phyloP scores from a whole-genome alignment of 2,888 invertebrate species.

The Xylota segnis region DNA sequence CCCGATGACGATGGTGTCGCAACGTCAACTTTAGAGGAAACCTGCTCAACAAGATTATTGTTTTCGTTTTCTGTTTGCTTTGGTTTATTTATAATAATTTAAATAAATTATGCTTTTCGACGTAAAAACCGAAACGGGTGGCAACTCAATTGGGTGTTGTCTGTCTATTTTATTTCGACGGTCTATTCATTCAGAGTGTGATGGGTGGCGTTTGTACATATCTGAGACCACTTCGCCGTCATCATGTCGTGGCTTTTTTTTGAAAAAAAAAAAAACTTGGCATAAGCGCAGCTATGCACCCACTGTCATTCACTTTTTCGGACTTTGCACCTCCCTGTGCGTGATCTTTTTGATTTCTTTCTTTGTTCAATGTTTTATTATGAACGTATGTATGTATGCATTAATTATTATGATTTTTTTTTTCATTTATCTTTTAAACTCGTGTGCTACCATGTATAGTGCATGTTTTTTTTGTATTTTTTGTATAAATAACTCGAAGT shows the following conservation, averaged over 20 bases:
- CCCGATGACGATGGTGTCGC: constrained; percentile 18
- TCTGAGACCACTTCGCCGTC: constrained; percentile 6
- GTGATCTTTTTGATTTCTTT: constrained; percentile 38
- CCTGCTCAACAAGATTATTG: constrained; percentile 36
- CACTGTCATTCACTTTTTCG: constrained; percentile 51
- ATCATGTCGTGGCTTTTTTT: constrained; percentile 21
- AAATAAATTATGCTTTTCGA: constrained; percentile 40
- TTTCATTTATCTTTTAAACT: constrained; percentile 7
- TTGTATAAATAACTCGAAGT: constrained; percentile 26
- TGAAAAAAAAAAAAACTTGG: constrained; percentile 62
- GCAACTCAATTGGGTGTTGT: not conserved
- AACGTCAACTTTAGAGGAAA: constrained; percentile 3
- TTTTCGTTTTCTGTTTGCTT: not conserved
- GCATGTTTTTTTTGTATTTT: not conserved
- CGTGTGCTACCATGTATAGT: not conserved
- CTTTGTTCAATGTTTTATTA: not conserved
- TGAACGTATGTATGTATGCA: not conserved
- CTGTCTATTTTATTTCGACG: not conserved
- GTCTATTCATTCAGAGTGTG: constrained; percentile 3
- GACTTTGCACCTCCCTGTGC: constrained; percentile 65
- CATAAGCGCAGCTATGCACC: constrained; percentile 36
- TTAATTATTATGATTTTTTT: constrained; percentile 13
- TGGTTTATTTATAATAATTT: constrained; percentile 27
- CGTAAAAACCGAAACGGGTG: not conserved
- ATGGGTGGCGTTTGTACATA: constrained; percentile 24